phyloP scores from a whole-genome alignment of 2,888 invertebrate genomes.

The Agonopterix subpropinquella region DNA sequence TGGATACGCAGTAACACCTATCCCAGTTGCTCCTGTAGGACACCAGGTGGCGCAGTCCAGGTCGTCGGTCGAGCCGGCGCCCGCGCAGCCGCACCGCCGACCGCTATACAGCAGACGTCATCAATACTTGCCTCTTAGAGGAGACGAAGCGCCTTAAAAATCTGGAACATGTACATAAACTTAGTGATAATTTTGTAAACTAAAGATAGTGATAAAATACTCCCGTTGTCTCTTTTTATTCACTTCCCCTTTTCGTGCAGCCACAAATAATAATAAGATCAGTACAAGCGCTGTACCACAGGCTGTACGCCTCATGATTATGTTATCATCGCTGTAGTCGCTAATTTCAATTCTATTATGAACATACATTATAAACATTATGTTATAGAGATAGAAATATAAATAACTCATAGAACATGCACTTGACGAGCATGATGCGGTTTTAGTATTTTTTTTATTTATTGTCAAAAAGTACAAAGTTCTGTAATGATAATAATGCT shows the following conservation, averaged over 20 bases:
- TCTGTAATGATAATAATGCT: too few species aligned
- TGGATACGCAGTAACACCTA: slow-evolving; percentile 67
- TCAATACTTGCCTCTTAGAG: slow-evolving; percentile 62
- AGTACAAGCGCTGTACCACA: too few species aligned
- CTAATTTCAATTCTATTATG: not conserved
- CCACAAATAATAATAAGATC: too few species aligned
- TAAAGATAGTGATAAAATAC: slow-evolving; percentile 47
- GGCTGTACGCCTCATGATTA: not conserved
- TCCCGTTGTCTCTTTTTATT: slow-evolving; percentile 16
- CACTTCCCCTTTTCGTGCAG: not conserved
- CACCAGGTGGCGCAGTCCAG: slow-evolving; percentile 55
- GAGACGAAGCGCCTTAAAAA: slow-evolving; percentile 62
- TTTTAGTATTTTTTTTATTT: too few species aligned
- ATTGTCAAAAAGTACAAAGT: too few species aligned
- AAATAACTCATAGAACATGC: too few species aligned
- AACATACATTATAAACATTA: not conserved
- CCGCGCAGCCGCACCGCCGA: slow-evolving; percentile 16
- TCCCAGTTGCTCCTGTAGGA: slow-evolving; percentile 47
- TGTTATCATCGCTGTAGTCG: not conserved
- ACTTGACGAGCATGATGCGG: too few species aligned
- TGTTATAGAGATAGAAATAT: not conserved
- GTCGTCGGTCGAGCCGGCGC: slow-evolving; percentile 40
- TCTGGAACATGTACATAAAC: slow-evolving; percentile 47
- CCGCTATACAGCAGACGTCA: slow-evolving; percentile 45
- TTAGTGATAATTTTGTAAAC: slow-evolving; percentile 45